Percentiles rank a stretch among this genome's conserved stretches.
Evolutionary conservation across 1,140 invertebrate genomes (phyloP).

Genomic region (Goniozus legneri): DNA sequence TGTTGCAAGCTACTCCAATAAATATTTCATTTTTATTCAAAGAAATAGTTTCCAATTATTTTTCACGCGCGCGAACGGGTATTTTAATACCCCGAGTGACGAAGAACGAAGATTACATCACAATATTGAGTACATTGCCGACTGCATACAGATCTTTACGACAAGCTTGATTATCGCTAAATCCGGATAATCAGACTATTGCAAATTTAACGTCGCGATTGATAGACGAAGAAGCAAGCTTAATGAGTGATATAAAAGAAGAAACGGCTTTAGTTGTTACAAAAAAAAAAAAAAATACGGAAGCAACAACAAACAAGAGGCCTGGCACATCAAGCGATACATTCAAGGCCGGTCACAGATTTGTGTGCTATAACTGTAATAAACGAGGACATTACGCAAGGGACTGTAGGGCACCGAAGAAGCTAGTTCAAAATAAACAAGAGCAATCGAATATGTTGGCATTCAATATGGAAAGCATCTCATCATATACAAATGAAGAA

Average conservation of each 20-base stretch:
- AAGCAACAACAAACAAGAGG: background rate
- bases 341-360: background rate
- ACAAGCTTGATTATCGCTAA: background rate
- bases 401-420: no score
- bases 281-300: background rate
- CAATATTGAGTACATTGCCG: background rate
- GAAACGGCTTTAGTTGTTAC: background rate
- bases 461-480: background rate
- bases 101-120: no score
- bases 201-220: background rate
- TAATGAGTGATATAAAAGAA: background rate
- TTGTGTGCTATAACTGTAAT: background rate
- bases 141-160: background rate
- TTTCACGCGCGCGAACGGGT: no score
- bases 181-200: background rate
- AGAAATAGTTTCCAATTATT: no score
- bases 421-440: background rate
- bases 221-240: background rate
- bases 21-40: no score
- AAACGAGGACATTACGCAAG: background rate
- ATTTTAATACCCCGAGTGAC: no score
- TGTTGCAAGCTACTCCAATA: no score
- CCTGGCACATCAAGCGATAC: no score
- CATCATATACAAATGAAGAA: background rate
- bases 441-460: background rate